Base-by-base conservation (phyloP, 37 sponge, comb jelly and placozoan genomes). In the Aplysina aerophoba region DNA sequence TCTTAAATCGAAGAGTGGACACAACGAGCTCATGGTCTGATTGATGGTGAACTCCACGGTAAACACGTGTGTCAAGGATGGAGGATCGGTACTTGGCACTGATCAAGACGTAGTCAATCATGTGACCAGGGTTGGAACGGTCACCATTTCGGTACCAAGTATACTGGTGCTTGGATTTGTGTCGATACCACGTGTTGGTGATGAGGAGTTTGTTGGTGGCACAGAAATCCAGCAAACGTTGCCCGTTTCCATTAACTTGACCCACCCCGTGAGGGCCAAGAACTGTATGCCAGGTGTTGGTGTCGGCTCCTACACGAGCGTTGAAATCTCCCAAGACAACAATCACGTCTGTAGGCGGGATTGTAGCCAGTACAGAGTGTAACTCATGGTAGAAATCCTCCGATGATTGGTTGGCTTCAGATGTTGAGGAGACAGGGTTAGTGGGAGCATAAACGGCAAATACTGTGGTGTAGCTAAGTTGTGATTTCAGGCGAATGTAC, bases 271-370 rank as follows among this genome's bases (percentile, higher is more conserved):
- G n/a, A n/a, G n/a, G n/a, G n/a, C n/a, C n/a, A n/a, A n/a, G n/a
- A n/a, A n/a, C n/a, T n/a, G n/a, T n/a, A n/a, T n/a, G n/a, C n/a
- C n/a, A n/a, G n/a, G n/a, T n/a, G n/a, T n/a, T n/a, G n/a, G n/a
- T n/a, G n/a, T n/a, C n/a, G n/a, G n/a, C n/a, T n/a, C n/a, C n/a
- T n/a, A n/a, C n/a, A n/a, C n/a, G n/a, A n/a, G n/a, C n/a, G n/a
- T n/a, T n/a, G n/a, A n/a, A n/a, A n/a, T n/a, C n/a, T n/a, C n/a
- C 59, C 15, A 57, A 17, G 17, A 57, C n/a, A n/a, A n/a, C n/a
- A n/a, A n/a, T n/a, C n/a, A n/a, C n/a, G n/a, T 79, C 56, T 79
- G n/a, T 79, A 54, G 55, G 80, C 53, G 54, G 80, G 53, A 79
- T 37, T 54, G 80, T 54, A 27, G 55, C 24, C 4, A 79, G 57